A percentile compares a stretch with the other conserved stretches of the same genome.
Conservation (phyloP, 1,140 invertebrate genomes). For the Drosophila truncata region DNA sequence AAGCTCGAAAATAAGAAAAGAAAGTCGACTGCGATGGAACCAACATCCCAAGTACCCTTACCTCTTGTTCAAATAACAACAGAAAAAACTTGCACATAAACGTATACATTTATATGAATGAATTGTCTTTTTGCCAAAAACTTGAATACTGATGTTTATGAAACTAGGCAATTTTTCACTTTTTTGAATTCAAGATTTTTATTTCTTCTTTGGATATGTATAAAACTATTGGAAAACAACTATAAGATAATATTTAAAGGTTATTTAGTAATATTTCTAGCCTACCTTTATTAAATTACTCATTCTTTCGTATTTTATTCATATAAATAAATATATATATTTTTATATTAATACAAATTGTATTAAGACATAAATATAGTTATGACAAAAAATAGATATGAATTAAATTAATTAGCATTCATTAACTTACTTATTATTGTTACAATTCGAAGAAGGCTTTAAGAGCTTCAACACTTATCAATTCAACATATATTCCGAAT, state of each 20-base stretch:
- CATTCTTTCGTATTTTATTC: neutral
- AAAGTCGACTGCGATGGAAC: constrained; percentile 16
- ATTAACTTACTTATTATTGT: neutral
- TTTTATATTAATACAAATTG: neutral
- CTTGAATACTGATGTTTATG: no score
- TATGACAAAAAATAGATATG: neutral
- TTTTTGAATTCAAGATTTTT: neutral
- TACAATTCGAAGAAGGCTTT: neutral
- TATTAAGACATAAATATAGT: neutral
- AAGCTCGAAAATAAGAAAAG: constrained; percentile 40
- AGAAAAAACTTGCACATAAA: neutral
- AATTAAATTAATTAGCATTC: neutral
- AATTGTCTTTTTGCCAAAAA: neutral
- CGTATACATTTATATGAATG: neutral
- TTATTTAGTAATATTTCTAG: neutral
- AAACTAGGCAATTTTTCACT: neutral
- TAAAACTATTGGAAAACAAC: neutral
- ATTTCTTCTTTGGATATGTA: fast-evolving
- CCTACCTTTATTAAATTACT: neutral
- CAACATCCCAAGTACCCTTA: constrained; percentile 20
- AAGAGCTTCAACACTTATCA: neutral
- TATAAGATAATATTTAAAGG: no score
- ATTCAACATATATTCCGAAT: no score
- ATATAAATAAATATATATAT: no score
- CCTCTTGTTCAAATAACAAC: neutral